Percentiles rank a stretch among this genome's conserved stretches.
Conservation (phyloP, 2,888 invertebrate species). For the Litoditis marina region DNA sequence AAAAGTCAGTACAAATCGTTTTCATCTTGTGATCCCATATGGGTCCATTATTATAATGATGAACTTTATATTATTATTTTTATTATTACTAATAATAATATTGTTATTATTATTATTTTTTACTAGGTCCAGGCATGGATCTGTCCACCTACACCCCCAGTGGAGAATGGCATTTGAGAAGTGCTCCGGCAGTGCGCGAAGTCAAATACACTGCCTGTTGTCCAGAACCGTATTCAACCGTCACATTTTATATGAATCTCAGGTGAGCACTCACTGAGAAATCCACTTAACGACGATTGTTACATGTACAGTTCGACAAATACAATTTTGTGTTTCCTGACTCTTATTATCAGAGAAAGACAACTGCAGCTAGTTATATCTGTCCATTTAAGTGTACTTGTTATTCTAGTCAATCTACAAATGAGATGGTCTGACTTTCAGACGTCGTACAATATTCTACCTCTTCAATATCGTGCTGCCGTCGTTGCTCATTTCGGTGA, state of each 20-base stretch:
- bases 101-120: not conserved
- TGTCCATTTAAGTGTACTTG: not conserved
- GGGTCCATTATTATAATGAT: too few relatives aligned
- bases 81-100: not conserved
- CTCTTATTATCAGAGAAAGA: not conserved
- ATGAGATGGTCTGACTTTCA: too few relatives aligned
- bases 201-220: constrained; percentile 72
- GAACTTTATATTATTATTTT: too few relatives aligned
- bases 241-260: constrained; percentile 46
- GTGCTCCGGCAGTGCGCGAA: constrained; percentile 61
- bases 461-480: constrained; percentile 50
- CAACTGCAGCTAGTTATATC: not conserved
- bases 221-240: constrained; percentile 72
- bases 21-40: too few relatives aligned
- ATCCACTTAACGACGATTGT: too few relatives aligned
- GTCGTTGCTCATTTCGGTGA: constrained; percentile 53
- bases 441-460: constrained; percentile 48
- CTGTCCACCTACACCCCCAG: constrained; percentile 51
- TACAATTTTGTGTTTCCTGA: not conserved
- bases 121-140: constrained; percentile 41
- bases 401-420: too few relatives aligned
- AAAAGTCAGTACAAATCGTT: too few relatives aligned
- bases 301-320: too few relatives aligned
- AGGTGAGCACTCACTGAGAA: constrained; percentile 18
- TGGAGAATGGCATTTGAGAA: constrained; percentile 50